Evolutionary conservation across 2,797 vertebrate species (phyloP).

Genomic region (Tympanoctomys barrerae): DNA sequence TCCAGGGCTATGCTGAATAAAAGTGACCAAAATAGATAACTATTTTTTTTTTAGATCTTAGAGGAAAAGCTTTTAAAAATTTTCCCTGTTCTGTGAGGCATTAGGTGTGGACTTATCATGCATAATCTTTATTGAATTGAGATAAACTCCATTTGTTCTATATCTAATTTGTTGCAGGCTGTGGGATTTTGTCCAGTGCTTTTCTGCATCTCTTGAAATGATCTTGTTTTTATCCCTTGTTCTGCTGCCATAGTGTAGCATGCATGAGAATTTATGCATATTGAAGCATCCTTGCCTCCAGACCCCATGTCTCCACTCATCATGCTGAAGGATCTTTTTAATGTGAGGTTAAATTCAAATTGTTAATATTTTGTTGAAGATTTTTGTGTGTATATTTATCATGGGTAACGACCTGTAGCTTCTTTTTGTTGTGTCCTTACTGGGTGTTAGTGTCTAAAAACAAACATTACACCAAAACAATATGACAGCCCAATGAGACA

Average conservation of each 20-base stretch:
- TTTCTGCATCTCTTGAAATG: neutral
- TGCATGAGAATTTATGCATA: neutral
- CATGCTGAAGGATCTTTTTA: neutral
- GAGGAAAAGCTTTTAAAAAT: neutral
- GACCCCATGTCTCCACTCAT: neutral
- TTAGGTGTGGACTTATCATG: neutral
- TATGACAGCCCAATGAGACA: neutral
- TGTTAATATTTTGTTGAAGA: neutral
- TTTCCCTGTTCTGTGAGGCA: neutral
- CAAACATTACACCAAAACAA: neutral
- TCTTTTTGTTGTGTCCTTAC: neutral
- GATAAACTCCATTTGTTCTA: neutral
- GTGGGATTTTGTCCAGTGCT: neutral
- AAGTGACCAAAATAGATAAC: neutral
- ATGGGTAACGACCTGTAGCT: neutral
- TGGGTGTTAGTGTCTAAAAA: neutral
- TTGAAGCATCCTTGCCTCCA: neutral
- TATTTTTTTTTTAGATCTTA: neutral
- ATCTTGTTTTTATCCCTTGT: neutral
- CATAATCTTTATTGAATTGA: neutral
- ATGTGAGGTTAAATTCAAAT: neutral
- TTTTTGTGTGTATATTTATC: neutral
- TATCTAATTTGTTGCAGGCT: neutral
- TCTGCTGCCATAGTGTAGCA: fast-evolving
- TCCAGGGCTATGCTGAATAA: neutral